phyloP scores from a whole-genome alignment of 2,113 vertebrate genomes.

The Lasiurus cinereus region DNA sequence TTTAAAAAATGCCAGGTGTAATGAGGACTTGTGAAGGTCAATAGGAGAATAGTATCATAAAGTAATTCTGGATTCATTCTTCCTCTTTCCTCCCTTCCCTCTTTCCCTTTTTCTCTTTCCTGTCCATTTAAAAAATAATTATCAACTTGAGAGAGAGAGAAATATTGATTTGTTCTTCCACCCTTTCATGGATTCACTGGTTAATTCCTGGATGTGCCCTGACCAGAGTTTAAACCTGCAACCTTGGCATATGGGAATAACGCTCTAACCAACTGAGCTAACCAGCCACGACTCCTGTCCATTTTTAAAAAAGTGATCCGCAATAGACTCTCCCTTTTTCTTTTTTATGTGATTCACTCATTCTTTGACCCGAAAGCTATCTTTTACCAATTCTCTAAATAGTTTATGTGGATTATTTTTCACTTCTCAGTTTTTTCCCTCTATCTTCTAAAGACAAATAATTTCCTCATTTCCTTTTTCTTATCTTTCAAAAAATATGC shows the following conservation, averaged over 20 bases:
- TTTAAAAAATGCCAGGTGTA: not conserved
- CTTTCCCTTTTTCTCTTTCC: not conserved
- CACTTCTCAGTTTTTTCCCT: not conserved
- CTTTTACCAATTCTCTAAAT: not conserved
- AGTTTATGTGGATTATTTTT: not conserved
- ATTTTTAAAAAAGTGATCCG: not conserved
- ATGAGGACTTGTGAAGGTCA: conserved; percentile 12
- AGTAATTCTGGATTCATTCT: not conserved
- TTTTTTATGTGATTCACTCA: not conserved
- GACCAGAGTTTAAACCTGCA: not conserved
- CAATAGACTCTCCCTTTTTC: not conserved
- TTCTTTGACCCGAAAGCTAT: not conserved
- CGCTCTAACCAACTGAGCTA: not conserved
- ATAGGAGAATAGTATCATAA: not conserved
- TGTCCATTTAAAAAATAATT: not conserved
- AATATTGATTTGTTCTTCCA: not conserved
- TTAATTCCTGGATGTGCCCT: not conserved
- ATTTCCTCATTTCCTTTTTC: not conserved
- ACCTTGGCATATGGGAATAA: not conserved
- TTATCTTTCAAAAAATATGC: not conserved
- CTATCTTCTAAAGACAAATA: not conserved
- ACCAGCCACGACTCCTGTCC: not conserved
- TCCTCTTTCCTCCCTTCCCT: not conserved
- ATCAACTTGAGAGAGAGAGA: not conserved
- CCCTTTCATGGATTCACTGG: not conserved